phyloP scores from a whole-genome alignment of 2,113 vertebrate species.

The Microtus ochrogaster region DNA sequence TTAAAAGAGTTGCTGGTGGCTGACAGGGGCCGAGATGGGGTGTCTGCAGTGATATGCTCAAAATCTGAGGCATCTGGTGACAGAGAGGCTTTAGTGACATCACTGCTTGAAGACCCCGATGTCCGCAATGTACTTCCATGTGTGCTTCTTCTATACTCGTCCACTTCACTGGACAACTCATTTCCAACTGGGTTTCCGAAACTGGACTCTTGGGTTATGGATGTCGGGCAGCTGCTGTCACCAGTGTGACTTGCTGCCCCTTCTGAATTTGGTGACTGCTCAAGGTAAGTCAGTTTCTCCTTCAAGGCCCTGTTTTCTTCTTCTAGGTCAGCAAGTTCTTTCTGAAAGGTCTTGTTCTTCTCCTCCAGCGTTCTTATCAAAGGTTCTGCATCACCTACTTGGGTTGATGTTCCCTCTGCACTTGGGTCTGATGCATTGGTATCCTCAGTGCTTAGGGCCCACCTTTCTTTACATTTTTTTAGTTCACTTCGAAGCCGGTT shows the following conservation, averaged over 20 bases:
- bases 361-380: constrained; percentile 91
- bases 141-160: constrained; percentile 67
- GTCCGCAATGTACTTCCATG: constrained; percentile 84
- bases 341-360: constrained; percentile 93
- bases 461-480: constrained; percentile 90
- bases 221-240: constrained; percentile 86
- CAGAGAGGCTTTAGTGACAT: constrained; percentile 93
- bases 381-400: constrained; percentile 85
- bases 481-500: constrained; percentile 93
- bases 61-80: constrained; percentile 94
- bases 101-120: constrained; percentile 91
- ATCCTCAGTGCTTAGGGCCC: constrained; percentile 77
- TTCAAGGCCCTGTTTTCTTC: constrained; percentile 94
- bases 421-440: constrained; percentile 77
- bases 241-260: constrained; percentile 84
- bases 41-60: constrained; percentile 90
- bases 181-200: constrained; percentile 85
- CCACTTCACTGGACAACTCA: constrained; percentile 80
- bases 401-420: constrained; percentile 70
- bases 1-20: constrained; percentile 86
- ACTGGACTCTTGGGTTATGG: constrained; percentile 86
- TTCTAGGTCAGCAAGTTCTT: constrained; percentile 90
- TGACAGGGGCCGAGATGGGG: constrained; percentile 90
- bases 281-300: constrained; percentile 91
- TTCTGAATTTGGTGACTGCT: constrained; percentile 89